These are phyloP conservation scores for Palythoa grandiflora DNA, from an alignment of 92 coral and sea anemone species.

Conservation along the genomic window DNA sequence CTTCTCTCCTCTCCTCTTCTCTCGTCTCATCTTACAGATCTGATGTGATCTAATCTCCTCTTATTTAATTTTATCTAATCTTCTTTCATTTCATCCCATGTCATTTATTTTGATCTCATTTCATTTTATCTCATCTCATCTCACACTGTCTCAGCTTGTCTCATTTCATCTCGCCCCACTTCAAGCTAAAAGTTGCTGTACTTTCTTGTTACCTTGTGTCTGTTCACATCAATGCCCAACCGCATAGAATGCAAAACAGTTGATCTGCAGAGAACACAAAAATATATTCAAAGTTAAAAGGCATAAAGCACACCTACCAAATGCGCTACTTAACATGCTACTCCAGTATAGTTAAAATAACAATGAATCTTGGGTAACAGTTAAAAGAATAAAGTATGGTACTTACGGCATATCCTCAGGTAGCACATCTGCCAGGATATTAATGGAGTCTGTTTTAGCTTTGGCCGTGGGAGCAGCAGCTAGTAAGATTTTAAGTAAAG, in stretches of 20 bases:
- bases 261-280: slow-evolving; percentile 58
- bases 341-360: too few relatives aligned
- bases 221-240: slow-evolving; percentile 95
- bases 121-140: too few relatives aligned
- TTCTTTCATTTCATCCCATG: too few relatives aligned
- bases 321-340: too few relatives aligned
- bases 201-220: slow-evolving; percentile 79
- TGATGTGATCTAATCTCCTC: too few relatives aligned
- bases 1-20: too few relatives aligned
- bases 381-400: neutral
- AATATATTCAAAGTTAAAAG: neutral
- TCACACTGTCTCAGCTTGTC: too few relatives aligned
- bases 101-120: too few relatives aligned
- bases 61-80: too few relatives aligned
- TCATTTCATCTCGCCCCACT: too few relatives aligned
- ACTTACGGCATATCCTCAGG: slow-evolving; percentile 99
- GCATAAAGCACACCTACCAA: neutral
- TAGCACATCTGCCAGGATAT: slow-evolving; percentile 92
- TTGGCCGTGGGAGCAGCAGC: slow-evolving; percentile 99
- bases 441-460: slow-evolving; percentile 96
- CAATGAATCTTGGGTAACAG: too few relatives aligned
- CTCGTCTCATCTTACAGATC: too few relatives aligned
- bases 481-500: slow-evolving; percentile 87
- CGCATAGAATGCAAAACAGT: slow-evolving; percentile 98
- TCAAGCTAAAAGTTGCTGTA: neutral